Base-by-base conservation (phyloP, 2,888 invertebrate genomes). In the Acrobasis consociella region DNA sequence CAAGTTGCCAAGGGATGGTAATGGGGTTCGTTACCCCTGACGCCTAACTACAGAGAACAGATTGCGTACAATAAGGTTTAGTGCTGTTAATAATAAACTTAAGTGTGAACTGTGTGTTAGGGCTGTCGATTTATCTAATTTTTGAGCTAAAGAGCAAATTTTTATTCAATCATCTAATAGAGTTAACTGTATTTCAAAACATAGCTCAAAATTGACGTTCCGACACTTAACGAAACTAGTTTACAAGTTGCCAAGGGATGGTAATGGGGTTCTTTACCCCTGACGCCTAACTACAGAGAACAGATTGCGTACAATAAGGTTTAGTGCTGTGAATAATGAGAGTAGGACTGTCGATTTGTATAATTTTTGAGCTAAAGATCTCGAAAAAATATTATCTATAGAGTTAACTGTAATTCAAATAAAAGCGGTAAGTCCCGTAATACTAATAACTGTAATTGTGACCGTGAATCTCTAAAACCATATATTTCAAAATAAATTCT, bases 251-350 rank as follows among this genome's bases (percentile, higher is more conserved):
- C 50, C 7, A 16, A 52, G 52, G 52, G 52, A 52, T 52, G 22
- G 2, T 52, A 52, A 52, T 31, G 13, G 52, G 52, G 31, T 52
- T 52, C 37, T 31, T 55, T 38, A 38, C 53, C 53, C 53, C 53
- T 38, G 15, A 38, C 53, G n/a, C 53, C 10, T 38, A 38, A 38
- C 37, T 46, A 46, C 46, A 5, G 53, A 55, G 38, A 38, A 52
- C 52, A 52, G 31, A 52, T 52, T 52, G 37, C 52, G 38, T 38
- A 38, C 15, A 55, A 55, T 55, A 38, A 38, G 37, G 53, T 53
- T 37, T 37, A 37, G 13, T 52, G 50, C 10, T 51, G 52, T 52
- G 37, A 31, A 52, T 52, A 31, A 52, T 52, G 37, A 31, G 7
- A 0, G 31, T 17, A 50, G 50, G 50, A 17, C 9, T 50, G 50